Evolutionary conservation across 2,797 vertebrate species (phyloP), one percentile per base, ranked within the genome.

Genomic region (Dendrocincla tyrannina): DNA sequence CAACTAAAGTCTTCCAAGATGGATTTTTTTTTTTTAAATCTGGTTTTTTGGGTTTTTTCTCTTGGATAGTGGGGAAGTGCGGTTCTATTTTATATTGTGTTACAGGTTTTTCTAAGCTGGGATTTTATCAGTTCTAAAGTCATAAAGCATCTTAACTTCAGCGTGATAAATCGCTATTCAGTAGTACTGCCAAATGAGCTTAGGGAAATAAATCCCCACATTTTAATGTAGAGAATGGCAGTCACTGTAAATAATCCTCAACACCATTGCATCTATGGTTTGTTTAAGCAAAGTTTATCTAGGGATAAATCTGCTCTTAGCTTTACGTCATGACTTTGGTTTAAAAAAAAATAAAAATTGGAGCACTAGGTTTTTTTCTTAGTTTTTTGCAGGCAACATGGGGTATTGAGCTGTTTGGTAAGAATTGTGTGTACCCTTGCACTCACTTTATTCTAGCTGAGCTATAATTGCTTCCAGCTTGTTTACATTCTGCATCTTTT

Each of bases 71-170:
- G 27, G 15, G 17, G 39, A 87, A 55, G 22, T 68, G 30, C 32
- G 19, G 25, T 30, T 85, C 72, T 85, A 25, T 91, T 91, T 87
- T 41, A 18, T 69, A 49, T 82, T 87, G n/a, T 44, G 23, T 56
- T 85, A 12, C 20, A 20, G 9, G 3, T 2, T 60, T 78, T 78
- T 88, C 78, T 86, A 82, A 85, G 46, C 70, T 92, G 78, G 77
- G 89, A 44, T 93, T 96, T 92, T 87, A 75, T 85, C 55, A 55
- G 11, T 76, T 96, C 50, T 85, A 44, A 86, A 80, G 42, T 69
- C 63, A 50, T 92, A 94, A 96, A 87, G 70, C 92, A 30, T 95
- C 89, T 95, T 93, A 95, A 93, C 63, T 72, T 78, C 68, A 44
- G 91, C 28, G 42, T 88, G 62, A 50, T 88, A 93, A 92, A 93